Conservation (phyloP, 2,113 vertebrate genomes). For the Austrofundulus limnaeus region DNA sequence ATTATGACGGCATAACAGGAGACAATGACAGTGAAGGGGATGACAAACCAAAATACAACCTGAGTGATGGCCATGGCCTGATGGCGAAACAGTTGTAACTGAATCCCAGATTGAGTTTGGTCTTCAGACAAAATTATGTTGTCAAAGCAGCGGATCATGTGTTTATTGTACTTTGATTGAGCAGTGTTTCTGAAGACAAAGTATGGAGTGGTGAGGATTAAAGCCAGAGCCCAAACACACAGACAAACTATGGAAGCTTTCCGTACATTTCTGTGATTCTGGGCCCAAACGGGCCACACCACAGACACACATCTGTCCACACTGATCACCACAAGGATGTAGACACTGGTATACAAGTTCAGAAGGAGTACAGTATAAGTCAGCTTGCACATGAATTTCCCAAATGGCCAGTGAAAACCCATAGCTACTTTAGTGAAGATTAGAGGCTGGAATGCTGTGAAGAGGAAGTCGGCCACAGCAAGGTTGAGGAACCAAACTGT, state of each 20-base stretch:
- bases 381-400: constrained; percentile 83
- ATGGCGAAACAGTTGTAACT: constrained; percentile 66
- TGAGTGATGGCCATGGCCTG: constrained; percentile 79
- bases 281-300: constrained; percentile 83
- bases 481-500: constrained; percentile 85
- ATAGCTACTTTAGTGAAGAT: constrained; percentile 76
- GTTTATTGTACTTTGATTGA: constrained; percentile 43
- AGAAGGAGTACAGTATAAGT: constrained; percentile 77
- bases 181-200: constrained; percentile 76
- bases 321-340: constrained; percentile 84
- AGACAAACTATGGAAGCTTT: constrained; percentile 75
- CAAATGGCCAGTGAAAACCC: constrained; percentile 85
- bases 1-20: constrained; percentile 83
- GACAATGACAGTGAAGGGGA: constrained; percentile 84
- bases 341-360: constrained; percentile 86
- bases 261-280: constrained; percentile 80
- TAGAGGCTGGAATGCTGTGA: constrained; percentile 81
- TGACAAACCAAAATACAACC: constrained; percentile 83
- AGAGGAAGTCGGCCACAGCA: constrained; percentile 86
- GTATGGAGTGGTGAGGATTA: constrained; percentile 79
- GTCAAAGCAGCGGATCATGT: constrained; percentile 77
- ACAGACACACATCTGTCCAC: constrained; percentile 85
- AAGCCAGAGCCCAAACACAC: constrained; percentile 80
- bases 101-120: constrained; percentile 30
- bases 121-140: constrained; percentile 74